Percentiles rank a stretch among this genome's conserved stretches.
phyloP scores from a whole-genome alignment of 1,140 invertebrate genomes.

The Drosophila oshimai region DNA sequence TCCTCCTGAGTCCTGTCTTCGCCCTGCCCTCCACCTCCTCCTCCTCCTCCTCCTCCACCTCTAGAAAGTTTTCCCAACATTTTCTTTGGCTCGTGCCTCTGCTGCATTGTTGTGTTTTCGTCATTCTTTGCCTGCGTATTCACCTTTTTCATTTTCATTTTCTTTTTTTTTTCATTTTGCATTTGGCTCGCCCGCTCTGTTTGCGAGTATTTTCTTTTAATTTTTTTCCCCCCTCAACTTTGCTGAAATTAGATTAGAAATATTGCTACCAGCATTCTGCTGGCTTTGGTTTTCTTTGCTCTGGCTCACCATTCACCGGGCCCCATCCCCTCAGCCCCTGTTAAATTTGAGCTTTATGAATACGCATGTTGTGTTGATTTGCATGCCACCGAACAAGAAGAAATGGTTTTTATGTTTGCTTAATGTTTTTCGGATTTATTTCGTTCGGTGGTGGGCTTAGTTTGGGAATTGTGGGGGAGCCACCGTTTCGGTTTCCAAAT shows the following conservation, averaged over 20 bases:
- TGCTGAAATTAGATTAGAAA: slow-evolving; percentile 79
- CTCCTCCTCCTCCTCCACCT: too few relatives aligned
- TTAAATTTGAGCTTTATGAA: slow-evolving; percentile 52
- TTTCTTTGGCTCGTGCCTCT: slow-evolving; percentile 46
- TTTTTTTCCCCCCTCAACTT: slow-evolving; percentile 58
- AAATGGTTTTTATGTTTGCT: slow-evolving; percentile 62
- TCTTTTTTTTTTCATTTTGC: slow-evolving; percentile 34
- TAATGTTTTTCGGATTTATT: slow-evolving; percentile 60
- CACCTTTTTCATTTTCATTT: slow-evolving; percentile 26
- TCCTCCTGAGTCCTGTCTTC: not conserved
- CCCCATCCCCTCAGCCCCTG: not conserved
- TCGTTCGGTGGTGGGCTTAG: slow-evolving; percentile 6
- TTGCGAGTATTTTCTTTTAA: slow-evolving; percentile 72
- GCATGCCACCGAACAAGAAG: slow-evolving; percentile 33
- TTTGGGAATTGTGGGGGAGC: not conserved
- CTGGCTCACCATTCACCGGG: not conserved
- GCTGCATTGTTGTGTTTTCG: slow-evolving; percentile 63
- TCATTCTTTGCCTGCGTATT: slow-evolving; percentile 34
- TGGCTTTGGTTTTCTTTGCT: slow-evolving; percentile 46
- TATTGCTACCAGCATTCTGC: slow-evolving; percentile 78
- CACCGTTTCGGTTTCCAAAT: slow-evolving; percentile 36
- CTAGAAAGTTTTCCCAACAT: slow-evolving; percentile 66
- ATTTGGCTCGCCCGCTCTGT: slow-evolving; percentile 22
- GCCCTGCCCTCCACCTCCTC: not conserved
- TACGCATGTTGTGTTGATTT: slow-evolving; percentile 64